Base-by-base conservation (phyloP, 2,888 invertebrate species). In the Synanthedon formicaeformis region DNA sequence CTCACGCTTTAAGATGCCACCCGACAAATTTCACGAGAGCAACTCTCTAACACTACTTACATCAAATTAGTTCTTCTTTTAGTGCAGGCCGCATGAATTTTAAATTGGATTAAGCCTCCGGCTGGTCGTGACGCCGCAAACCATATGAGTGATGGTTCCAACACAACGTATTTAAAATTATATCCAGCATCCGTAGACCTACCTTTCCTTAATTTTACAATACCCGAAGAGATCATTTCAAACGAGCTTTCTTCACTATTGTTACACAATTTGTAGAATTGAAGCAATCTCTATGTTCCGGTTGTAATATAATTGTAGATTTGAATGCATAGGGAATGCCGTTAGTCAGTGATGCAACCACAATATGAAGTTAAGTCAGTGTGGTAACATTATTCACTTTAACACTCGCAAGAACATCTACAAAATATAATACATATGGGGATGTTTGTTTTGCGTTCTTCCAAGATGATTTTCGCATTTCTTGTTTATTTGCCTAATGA, bases 81-180 rank as follows among this genome's bases (percentile, higher is more conserved):
- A 16, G 3, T 16, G 14, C 72, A 72, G 68, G 75, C 65, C 67
- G 83, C 75, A 72, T 82, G 68, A 79, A 78, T 79, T 82, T 80
- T 76, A 82, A 85, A 84, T 83, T 83, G 75, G 78, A 77, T 78
- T 77, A 81, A 77, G 79, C 84, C 78, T 65, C 66, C 61, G 74
- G 81, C 77, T 67, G 74, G 71, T 81, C 86, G 85, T 85, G 85
- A 83, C 81, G 71, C 66, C 75, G 81, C 81, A 80, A 78, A 81
- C 78, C 76, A 76, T 80, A 81, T 82, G 82, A 84, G 78, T 75
- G 83, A 85, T 85, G 45, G 45, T 45, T 13, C 45, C n/a, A n/a
- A 45, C 45, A 57, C 55, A 57, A 54, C 54, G 52, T 60, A 59
- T 56, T 60, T 54, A 54, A 56, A 51, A 52, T 50, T 48, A 12